These are phyloP conservation scores for Ellobius talpinus DNA, from an alignment of 2,113 vertebrate species.

Conservation along the genomic window DNA sequence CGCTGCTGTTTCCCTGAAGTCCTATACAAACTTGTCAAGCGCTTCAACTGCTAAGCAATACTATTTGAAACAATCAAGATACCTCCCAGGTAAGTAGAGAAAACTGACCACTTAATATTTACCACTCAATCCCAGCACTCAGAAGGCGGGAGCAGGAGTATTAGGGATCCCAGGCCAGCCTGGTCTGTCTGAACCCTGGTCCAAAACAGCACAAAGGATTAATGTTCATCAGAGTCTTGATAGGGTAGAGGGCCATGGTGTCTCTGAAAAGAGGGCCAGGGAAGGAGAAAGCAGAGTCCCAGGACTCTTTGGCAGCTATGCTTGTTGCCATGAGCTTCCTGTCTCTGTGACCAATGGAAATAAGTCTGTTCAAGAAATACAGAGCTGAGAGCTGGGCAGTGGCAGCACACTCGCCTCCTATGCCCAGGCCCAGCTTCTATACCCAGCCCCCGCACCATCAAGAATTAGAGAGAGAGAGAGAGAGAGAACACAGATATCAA, in stretches of 20 bases:
- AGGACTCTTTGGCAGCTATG: not conserved
- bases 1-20: conserved; percentile 86
- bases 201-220: not conserved
- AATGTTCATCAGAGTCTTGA: not conserved
- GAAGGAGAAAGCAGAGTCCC: not conserved
- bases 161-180: not conserved
- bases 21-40: conserved; percentile 87
- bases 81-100: conserved; percentile 92
- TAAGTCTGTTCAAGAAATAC: not conserved
- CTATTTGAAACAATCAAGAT: conserved; percentile 96
- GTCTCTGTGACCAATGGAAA: not conserved
- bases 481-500: not conserved
- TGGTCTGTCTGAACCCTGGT: not conserved
- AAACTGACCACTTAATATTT: not conserved
- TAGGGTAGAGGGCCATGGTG: not conserved
- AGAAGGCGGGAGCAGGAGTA: too few relatives aligned
- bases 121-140: not conserved
- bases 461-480: not conserved
- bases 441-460: too few relatives aligned
- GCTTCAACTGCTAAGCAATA: conserved; percentile 92
- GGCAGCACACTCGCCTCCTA: not conserved
- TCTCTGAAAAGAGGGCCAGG: not conserved
- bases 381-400: not conserved
- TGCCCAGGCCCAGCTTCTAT: not conserved
- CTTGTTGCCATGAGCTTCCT: not conserved